Base-by-base conservation (phyloP, 2,797 vertebrate species). In the Hirundo rustica region DNA sequence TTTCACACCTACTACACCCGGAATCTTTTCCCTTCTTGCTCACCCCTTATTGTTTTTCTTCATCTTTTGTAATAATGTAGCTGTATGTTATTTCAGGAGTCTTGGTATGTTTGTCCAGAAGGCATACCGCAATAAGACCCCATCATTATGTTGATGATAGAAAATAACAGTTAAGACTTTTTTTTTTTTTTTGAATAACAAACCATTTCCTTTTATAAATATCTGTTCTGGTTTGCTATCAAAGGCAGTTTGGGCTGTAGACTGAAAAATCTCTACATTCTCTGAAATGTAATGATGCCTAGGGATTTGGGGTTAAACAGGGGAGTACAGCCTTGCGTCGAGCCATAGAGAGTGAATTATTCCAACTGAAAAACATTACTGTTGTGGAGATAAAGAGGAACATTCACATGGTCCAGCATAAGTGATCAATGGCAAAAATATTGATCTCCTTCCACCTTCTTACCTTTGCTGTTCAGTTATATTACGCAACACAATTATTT, bases 81-180 rank as follows among this genome's bases (percentile, higher is more conserved):
- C 27, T 14, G 2, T 30, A 30, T 95, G 82, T 76, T 90, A 75
- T 93, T 95, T 94, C 51, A 62, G 26, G 70, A 84, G 70, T 51
- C 70, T 75, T 93, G 90, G 85, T 40, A 5, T 93, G 62, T 68
- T 87, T 76, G 54, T 68, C 64, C 57, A 91, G 68, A 71, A 89
- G 55, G 65, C 93, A 83, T 88, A 66, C 89, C 93, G 78, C 89
- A 95, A 40, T 81, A 80, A 88, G 83, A 92, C 66, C 87, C 78
- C 68, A 72, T 94, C 82, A 94, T 95, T 94, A 96, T 88, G 70
- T 3, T 83, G 79, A 89, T 93, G 70, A 91, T 64, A 64, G 94
- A 94, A 93, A 96, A 93, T 95, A 94, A 75, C 79, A 87, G 90
- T 83, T 54, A 74, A 76, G 73, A 53, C 26, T 68, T 40, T 70